These are phyloP conservation scores for Halcyon chelicuti DNA, from an alignment of 2,797 vertebrate genomes.

Conservation along the genomic window DNA sequence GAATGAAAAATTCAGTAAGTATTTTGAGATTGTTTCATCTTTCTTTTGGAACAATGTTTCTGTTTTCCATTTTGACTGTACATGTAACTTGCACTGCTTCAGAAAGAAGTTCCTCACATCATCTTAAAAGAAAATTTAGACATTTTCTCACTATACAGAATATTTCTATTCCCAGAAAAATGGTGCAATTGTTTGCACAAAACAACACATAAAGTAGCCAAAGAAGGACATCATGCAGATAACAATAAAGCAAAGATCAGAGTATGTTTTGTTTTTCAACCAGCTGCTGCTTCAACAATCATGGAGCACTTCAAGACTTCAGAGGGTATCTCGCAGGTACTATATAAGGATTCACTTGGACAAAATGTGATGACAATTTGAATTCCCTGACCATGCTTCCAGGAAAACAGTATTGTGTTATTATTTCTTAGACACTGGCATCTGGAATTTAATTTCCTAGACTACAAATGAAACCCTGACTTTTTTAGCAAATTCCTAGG, in stretches of 20 bases:
- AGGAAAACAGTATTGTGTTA: not conserved
- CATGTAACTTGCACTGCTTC: not conserved
- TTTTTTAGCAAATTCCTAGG: not conserved
- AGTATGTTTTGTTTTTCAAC: not conserved
- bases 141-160: not conserved
- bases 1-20: conserved; percentile 7
- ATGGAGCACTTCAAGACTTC: not conserved
- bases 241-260: conserved; percentile 1
- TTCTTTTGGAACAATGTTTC: conserved; percentile 11
- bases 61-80: not conserved
- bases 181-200: not conserved
- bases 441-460: not conserved
- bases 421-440: not conserved
- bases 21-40: not conserved
- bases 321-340: not conserved
- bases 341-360: not conserved
- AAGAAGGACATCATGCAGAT: not conserved
- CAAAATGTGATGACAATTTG: not conserved
- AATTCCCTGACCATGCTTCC: not conserved
- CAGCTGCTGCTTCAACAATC: not conserved
- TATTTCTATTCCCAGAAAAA: conserved; percentile 8
- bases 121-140: not conserved
- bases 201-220: not conserved
- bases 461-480: not conserved
- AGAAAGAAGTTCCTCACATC: not conserved